Percentiles rank a stretch among this genome's conserved stretches.
Evolutionary conservation across 2,797 vertebrate genomes (phyloP).

Genomic region (Agapornis canus): DNA sequence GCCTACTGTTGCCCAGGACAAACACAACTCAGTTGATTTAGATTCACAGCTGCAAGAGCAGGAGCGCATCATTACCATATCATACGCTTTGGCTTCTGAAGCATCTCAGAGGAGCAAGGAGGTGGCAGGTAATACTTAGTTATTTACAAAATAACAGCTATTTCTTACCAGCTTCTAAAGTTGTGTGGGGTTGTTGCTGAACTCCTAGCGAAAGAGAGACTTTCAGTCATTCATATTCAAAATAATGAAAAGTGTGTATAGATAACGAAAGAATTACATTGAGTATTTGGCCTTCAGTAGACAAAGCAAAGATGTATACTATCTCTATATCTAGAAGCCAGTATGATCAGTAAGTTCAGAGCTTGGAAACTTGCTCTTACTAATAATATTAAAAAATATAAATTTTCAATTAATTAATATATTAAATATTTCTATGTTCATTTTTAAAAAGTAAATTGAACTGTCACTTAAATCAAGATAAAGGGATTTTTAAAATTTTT

Average conservation of each 20-base stretch:
- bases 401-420: background rate
- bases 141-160: slow-evolving; percentile 64
- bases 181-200: slow-evolving; percentile 4
- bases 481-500: background rate
- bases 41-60: slow-evolving; percentile 92
- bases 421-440: background rate
- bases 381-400: background rate
- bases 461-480: background rate
- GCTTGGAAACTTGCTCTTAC: background rate
- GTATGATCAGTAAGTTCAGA: background rate
- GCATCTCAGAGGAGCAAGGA: slow-evolving; percentile 96
- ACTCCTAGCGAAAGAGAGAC: background rate
- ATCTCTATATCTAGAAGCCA: background rate
- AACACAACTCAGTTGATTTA: slow-evolving; percentile 79
- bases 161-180: background rate
- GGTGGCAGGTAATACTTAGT: slow-evolving; percentile 88
- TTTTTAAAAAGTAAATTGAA: background rate
- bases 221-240: background rate
- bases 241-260: background rate
- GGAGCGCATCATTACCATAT: slow-evolving; percentile 96
- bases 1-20: slow-evolving; percentile 79
- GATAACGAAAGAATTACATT: background rate
- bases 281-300: background rate
- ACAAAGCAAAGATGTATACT: background rate
- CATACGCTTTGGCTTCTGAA: slow-evolving; percentile 94